These are phyloP conservation scores for Anhinga rufa DNA, from an alignment of 2,113 vertebrate species.

Conservation along the genomic window DNA sequence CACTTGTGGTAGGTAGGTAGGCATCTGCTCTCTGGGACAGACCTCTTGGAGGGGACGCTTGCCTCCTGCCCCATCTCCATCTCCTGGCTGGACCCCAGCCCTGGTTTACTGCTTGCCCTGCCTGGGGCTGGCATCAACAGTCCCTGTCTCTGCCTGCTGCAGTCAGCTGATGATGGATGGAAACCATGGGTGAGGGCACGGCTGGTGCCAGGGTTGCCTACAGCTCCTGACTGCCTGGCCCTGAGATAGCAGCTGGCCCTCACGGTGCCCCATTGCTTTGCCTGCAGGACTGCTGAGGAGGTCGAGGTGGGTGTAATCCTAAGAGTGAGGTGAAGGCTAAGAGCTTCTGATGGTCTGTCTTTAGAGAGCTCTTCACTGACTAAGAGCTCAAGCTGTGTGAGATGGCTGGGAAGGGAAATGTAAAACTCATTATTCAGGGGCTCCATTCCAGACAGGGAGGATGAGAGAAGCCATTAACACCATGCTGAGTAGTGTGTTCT, in stretches of 20 bases:
- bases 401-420: not conserved
- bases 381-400: not conserved
- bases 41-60: not conserved
- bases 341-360: not conserved
- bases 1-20: not conserved
- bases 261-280: not conserved
- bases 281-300: not conserved
- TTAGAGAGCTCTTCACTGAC: not conserved
- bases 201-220: not conserved
- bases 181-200: not conserved
- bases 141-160: not conserved
- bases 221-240: not conserved
- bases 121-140: not conserved
- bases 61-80: not conserved
- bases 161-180: rapidly evolving
- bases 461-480: not conserved
- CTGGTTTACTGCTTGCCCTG: not conserved
- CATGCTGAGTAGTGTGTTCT: not conserved
- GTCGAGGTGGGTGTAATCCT: not conserved
- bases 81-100: not conserved
- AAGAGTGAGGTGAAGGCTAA: not conserved
- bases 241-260: not conserved
- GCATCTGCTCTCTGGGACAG: not conserved
- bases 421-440: not conserved
- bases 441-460: not conserved